These are phyloP conservation scores for Hydroisotoma schaefferi DNA, from an alignment of 2,888 invertebrate species.

Conservation along the genomic window DNA sequence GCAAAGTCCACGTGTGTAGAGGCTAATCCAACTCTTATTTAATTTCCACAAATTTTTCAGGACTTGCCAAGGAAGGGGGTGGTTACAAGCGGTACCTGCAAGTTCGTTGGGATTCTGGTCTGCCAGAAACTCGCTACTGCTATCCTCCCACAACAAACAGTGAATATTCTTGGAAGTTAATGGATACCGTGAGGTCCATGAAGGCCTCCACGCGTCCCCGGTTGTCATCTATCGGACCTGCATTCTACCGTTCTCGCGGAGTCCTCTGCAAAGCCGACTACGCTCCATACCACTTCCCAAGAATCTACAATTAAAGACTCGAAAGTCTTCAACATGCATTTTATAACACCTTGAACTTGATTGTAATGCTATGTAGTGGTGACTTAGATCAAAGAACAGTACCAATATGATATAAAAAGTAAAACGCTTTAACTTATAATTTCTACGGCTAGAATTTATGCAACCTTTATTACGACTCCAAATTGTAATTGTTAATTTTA, in stretches of 20 bases:
- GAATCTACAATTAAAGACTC: conserved; percentile 50
- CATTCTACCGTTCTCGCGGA: conserved; percentile 40
- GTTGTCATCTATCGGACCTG: conserved; percentile 34
- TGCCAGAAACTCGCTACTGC: conserved; percentile 39
- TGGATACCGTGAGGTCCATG: conserved; percentile 28
- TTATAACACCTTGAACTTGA: no score
- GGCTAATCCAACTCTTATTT: conserved; percentile 5
- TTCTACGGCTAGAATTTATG: no score
- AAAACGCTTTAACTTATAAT: no score
- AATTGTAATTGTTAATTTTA: no score
- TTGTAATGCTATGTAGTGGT: no score
- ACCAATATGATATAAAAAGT: no score
- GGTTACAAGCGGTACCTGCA: conserved; percentile 38
- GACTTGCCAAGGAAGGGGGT: conserved; percentile 38
- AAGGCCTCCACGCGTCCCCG: conserved; percentile 21
- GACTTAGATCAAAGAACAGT: no score
- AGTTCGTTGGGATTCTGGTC: conserved; percentile 38
- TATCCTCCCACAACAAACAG: conserved; percentile 44
- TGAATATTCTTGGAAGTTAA: conserved; percentile 44
- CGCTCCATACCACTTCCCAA: conserved; percentile 43
- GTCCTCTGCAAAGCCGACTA: conserved; percentile 37
- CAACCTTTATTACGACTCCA: no score
- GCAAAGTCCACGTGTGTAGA: no score
- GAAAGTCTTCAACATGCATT: no score
- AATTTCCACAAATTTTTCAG: conserved; percentile 15